Evolutionary conservation across 2,888 invertebrate genomes (phyloP).

Genomic region (Synanthedon tipuliformis): DNA sequence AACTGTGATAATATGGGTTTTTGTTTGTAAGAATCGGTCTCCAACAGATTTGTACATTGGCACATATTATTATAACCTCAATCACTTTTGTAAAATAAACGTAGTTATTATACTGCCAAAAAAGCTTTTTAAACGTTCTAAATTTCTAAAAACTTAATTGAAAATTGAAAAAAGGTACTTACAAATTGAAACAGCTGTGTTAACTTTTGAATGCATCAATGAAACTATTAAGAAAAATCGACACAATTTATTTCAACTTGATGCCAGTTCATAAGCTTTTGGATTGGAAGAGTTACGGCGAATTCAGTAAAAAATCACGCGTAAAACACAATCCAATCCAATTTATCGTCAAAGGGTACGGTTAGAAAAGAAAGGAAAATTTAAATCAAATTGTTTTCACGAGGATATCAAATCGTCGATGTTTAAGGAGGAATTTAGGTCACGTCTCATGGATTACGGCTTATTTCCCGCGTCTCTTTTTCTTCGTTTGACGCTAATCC

Average conservation of each 20-base stretch:
- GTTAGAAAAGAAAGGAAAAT: constrained; percentile 36
- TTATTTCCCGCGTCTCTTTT: constrained; percentile 65
- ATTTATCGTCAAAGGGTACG: constrained; percentile 27
- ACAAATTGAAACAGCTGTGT: no score
- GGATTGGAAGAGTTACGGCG: background rate
- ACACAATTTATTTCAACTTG: background rate
- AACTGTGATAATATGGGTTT: no score
- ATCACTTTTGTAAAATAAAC: no score
- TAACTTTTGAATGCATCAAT: no score
- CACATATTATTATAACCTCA: no score
- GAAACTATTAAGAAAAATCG: no score
- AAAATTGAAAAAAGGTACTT: no score
- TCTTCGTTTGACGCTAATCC: constrained; percentile 68
- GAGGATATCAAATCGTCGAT: constrained; percentile 62
- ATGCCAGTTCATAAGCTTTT: background rate
- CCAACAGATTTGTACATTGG: no score
- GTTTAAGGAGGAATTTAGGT: constrained; percentile 63
- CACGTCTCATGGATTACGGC: constrained; percentile 66
- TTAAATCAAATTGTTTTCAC: constrained; percentile 60
- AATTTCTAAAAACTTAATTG: no score
- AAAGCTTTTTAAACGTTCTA: no score
- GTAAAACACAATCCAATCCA: background rate
- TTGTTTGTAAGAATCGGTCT: no score
- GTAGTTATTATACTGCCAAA: no score
- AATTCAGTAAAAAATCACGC: background rate